A percentile compares a stretch with the other conserved stretches of the same genome.
These are phyloP conservation scores for Melipona beecheii DNA, from an alignment of 2,888 invertebrate species.

Conservation along the genomic window DNA sequence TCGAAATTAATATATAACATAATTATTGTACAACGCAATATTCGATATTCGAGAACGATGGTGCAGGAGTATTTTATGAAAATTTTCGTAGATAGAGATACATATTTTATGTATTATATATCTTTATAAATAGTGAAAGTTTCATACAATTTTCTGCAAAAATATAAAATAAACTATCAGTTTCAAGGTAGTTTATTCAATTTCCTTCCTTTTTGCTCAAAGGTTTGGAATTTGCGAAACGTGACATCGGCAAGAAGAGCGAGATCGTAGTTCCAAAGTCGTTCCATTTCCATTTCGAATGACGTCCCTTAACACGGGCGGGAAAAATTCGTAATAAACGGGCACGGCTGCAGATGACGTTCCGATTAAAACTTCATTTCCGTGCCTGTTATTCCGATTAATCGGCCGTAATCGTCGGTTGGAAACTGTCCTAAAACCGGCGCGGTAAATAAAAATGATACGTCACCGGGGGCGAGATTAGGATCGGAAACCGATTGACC, in stretches of 20 bases:
- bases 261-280: not conserved
- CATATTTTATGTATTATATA: too few species aligned
- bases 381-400: not conserved
- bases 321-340: not conserved
- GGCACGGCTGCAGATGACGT: not conserved
- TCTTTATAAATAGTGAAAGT: too few species aligned
- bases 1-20: not conserved
- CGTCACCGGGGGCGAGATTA: conserved; percentile 43
- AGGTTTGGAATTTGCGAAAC: not conserved
- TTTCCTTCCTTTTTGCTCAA: too few species aligned
- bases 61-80: too few species aligned
- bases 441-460: conserved; percentile 40
- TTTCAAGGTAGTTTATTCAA: too few species aligned
- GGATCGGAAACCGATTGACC: conserved; percentile 64
- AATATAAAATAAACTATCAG: too few species aligned
- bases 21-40: not conserved
- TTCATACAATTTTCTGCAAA: too few species aligned
- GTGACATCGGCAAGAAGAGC: not conserved
- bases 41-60: not conserved
- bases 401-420: not conserved
- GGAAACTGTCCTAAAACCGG: conserved; percentile 26
- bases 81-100: too few species aligned
- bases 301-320: not conserved
- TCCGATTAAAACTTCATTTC: not conserved
- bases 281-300: not conserved